A percentile compares a stretch with the other conserved stretches of the same genome.
phyloP scores from a whole-genome alignment of 1,140 invertebrate species.

The Cotesia glomerata region DNA sequence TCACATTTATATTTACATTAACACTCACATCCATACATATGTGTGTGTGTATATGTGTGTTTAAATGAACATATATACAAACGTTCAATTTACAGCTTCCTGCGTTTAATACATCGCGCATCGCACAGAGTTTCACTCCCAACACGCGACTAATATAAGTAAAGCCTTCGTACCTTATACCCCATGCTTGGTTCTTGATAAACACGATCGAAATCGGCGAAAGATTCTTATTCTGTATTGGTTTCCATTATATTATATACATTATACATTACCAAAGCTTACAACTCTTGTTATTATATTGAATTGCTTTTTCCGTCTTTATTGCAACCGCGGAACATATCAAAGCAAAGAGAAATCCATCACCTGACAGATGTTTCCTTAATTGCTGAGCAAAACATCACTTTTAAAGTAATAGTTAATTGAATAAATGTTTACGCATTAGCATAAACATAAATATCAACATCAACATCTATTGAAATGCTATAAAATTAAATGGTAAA shows the following conservation, averaged over 20 bases:
- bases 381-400: too few relatives aligned
- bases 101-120: constrained; percentile 41
- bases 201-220: neutral
- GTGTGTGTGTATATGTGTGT: neutral
- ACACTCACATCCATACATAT: neutral
- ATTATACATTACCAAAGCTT: neutral
- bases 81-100: constrained; percentile 48
- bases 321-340: too few relatives aligned
- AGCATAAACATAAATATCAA: neutral
- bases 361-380: too few relatives aligned
- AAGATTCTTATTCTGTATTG: neutral
- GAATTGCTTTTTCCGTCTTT: too few relatives aligned
- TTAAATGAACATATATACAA: constrained; percentile 24
- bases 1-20: too few relatives aligned
- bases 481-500: neutral
- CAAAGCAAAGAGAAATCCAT: too few relatives aligned
- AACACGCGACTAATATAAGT: neutral
- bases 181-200: too few relatives aligned
- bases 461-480: too few relatives aligned
- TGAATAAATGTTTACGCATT: too few relatives aligned
- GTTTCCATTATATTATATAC: neutral
- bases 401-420: too few relatives aligned
- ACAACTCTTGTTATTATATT: too few relatives aligned
- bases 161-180: neutral
- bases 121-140: constrained; percentile 25